Evolutionary conservation across 2,113 vertebrate genomes (phyloP), one percentile per base, ranked within the genome.

Genomic region (Blennius ocellaris): DNA sequence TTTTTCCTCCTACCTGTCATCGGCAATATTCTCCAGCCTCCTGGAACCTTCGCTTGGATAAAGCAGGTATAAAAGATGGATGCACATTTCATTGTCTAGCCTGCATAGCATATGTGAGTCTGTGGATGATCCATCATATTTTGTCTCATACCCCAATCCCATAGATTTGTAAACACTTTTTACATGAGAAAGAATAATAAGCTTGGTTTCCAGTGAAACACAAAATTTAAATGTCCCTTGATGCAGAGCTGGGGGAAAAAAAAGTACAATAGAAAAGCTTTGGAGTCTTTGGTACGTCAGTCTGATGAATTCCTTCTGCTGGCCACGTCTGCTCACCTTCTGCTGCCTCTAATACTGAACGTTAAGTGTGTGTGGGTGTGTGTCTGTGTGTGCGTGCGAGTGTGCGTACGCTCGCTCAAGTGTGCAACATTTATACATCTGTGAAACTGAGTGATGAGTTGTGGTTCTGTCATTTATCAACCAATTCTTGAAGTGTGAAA

Each of bases 251-350:
- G 69, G 43, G 45, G 54, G 53, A 74, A 73, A 64, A 16, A 61
- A 49, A 85, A 66, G 60, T 30, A 30, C 21, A 30, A 82, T 66
- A 75, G 71, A 62, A 80, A 71, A 10, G 21, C 69, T 38, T 36
- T 15, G 11, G 67, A 55, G 53, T 64, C 65, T 55, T 53, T 21
- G 60, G 11, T 69, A 66, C 56, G 9, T 78, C 68, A 59, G 59
- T 58, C 62, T 83, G 78, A 88, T 80, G 65, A 70, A 70, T 82
- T 83, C 83, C 78, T 81, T 76, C 82, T 82, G 74, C 73, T 60
- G 56, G 47, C 58, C 51, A 21, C 47, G 78, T 87, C 87, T 87
- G 87, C 71, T 82, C 76, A 78, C 76, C 87, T 79, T 82, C 78
- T 90, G 79, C 58, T 16, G 71, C n/a, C 7, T 75, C 66, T 69